Evolutionary conservation across 2,113 vertebrate genomes (phyloP), one percentile per base, ranked within the genome.

Genomic region (Mirza zaza): DNA sequence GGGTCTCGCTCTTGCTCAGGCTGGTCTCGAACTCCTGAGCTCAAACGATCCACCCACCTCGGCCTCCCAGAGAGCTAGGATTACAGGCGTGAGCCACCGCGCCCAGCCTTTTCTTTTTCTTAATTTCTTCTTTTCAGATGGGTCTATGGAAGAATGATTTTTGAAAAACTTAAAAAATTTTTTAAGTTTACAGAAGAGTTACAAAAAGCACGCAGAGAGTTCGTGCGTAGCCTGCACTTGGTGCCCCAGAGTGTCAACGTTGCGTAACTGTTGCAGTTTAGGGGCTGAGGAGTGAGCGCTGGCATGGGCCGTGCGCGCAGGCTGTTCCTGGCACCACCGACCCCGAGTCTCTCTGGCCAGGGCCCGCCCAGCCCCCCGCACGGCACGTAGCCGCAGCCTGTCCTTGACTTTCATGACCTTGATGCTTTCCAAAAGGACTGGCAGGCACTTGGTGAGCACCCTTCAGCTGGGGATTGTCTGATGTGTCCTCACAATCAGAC

Each of bases 301-400:
- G 50, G 50, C 50, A 14, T 13, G 50, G 50, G 50, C 50, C 50
- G 3, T 52, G 50, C 0, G 50, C 13, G 50, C 50, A 52, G 13
- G 50, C 14, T 52, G 50, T 13, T 52, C 50, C 50, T 14, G 50
- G 50, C 50, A 52, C 50, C 3, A 13, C 50, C 50, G 2, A 15
- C 50, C 50, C 13, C 50, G 13, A 13, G 50, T 14, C 32, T 21
- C 5, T 32, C 29, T 79, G 17, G 48, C 11, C 5, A 34, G 48
- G 76, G 45, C 76, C 48, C 32, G 10, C 23, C 36, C 70, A 2
- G 39, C 8, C 10, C 11, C 36, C 11, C 5, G 10, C 36, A 0
- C 3, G 3, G 23, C 25, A 11, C 25, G 9, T 12, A 25, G 36
- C 11, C 5, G 0, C 5, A 4, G 29, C 52, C 45, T 23, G 32